A percentile compares a stretch with the other conserved stretches of the same genome.
These are phyloP conservation scores for Tetraneura akinire DNA, from an alignment of 1,140 invertebrate species.

Conservation along the genomic window DNA sequence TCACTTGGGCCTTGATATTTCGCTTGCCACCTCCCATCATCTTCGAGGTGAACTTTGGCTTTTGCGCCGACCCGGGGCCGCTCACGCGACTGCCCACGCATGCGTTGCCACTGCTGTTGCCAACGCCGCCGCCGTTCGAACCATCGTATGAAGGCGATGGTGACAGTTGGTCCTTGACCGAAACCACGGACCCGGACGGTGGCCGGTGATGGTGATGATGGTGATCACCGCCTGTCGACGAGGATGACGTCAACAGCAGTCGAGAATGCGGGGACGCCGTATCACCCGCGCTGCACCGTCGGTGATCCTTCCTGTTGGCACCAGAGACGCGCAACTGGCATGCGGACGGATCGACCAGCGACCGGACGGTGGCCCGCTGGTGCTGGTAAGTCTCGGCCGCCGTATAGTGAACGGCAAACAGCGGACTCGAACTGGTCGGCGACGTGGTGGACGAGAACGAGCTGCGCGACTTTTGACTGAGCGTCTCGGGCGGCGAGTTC, in stretches of 20 bases:
- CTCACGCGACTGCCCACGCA: slow-evolving; percentile 52
- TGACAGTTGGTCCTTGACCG: slow-evolving; percentile 54
- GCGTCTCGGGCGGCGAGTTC: slow-evolving; percentile 43
- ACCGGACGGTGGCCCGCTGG: slow-evolving; percentile 52
- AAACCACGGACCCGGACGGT: slow-evolving; percentile 1
- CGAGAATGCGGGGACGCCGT: slow-evolving; percentile 49
- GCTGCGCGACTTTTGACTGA: slow-evolving; percentile 45
- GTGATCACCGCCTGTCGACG: slow-evolving; percentile 27
- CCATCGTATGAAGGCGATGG: slow-evolving; percentile 54
- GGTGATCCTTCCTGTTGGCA: slow-evolving; percentile 52
- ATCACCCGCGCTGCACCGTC: slow-evolving; percentile 53
- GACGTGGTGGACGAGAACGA: slow-evolving; percentile 57
- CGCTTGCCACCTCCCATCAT: slow-evolving; percentile 77
- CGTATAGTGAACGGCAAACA: slow-evolving; percentile 66
- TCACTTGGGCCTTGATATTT: slow-evolving; percentile 82
- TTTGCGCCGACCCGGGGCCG: neutral
- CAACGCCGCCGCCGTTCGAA: neutral
- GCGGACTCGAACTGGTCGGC: slow-evolving; percentile 56
- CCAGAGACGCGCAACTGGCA: slow-evolving; percentile 60
- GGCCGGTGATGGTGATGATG: neutral
- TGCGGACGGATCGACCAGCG: slow-evolving; percentile 37
- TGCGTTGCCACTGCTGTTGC: slow-evolving; percentile 44
- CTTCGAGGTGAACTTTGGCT: slow-evolving; percentile 63
- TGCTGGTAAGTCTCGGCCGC: slow-evolving; percentile 59
- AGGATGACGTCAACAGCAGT: slow-evolving; percentile 28